These are phyloP conservation scores for Doryteuthis pealeii DNA, from an alignment of 1,140 invertebrate species.

Conservation along the genomic window DNA sequence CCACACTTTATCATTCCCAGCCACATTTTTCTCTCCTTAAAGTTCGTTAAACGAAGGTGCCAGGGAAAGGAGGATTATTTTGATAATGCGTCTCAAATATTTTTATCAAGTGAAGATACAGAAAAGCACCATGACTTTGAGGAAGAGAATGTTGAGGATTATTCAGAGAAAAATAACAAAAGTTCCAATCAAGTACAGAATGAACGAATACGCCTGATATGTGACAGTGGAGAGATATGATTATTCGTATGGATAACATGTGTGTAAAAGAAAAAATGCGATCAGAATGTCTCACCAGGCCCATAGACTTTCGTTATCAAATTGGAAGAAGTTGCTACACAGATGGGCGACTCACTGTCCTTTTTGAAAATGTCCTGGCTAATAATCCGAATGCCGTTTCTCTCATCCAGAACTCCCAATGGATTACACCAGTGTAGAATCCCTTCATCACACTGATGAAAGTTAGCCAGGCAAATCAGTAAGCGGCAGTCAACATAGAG, in stretches of 20 bases:
- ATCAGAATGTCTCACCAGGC: constrained; percentile 77
- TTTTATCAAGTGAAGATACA: too few species aligned
- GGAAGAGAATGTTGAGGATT: too few species aligned
- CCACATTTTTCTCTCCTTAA: too few species aligned
- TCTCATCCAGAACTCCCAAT: constrained; percentile 19
- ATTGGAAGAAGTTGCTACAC: constrained; percentile 71
- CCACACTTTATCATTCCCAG: too few species aligned
- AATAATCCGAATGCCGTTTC: not conserved
- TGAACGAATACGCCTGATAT: too few species aligned
- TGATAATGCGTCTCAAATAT: too few species aligned
- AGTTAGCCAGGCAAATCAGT: constrained; percentile 3
- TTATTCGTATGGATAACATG: constrained; percentile 79
- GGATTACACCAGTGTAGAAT: constrained; percentile 11
- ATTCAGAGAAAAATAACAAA: too few species aligned
- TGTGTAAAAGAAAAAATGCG: constrained; percentile 85
- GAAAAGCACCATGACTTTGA: too few species aligned
- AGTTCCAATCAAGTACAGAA: too few species aligned
- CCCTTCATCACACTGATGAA: constrained; percentile 24
- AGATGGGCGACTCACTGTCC: constrained; percentile 33
- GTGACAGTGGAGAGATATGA: constrained; percentile 85
- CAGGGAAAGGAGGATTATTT: too few species aligned
- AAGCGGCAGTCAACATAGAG: not conserved
- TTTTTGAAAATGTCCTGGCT: constrained; percentile 17
- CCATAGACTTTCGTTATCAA: constrained; percentile 84
- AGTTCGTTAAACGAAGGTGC: too few species aligned